Conservation (phyloP, 2,888 invertebrate genomes). For the Diaperis boleti region DNA sequence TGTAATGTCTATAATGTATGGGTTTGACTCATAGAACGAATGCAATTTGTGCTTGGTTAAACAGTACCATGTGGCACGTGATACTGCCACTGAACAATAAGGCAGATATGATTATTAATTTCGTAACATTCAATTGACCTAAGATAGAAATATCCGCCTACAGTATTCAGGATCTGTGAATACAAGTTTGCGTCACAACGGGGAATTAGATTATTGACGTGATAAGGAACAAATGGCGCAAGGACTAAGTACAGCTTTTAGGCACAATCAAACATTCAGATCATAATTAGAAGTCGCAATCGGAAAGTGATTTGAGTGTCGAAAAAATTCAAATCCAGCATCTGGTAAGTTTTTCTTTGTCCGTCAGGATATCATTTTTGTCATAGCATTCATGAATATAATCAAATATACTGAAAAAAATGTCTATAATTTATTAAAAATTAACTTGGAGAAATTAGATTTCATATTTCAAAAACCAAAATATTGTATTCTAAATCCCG, state of each 20-base stretch:
- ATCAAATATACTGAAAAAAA: too few species aligned
- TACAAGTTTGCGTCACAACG: background rate
- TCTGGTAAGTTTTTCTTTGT: too few species aligned
- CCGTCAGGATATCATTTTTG: too few species aligned
- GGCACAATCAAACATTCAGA: too few species aligned
- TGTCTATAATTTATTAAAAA: too few species aligned
- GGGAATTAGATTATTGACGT: background rate
- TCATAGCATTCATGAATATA: too few species aligned
- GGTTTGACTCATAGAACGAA: constrained; percentile 5
- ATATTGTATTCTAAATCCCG: too few species aligned
- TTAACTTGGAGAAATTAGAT: too few species aligned
- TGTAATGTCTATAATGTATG: constrained; percentile 5
- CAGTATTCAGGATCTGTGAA: constrained; percentile 6
- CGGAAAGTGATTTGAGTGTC: too few species aligned
- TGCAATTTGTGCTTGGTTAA: constrained; percentile 6
- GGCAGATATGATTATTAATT: constrained; percentile 32
- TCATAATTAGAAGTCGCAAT: too few species aligned
- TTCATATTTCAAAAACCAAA: too few species aligned
- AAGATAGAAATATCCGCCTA: constrained; percentile 24
- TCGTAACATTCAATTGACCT: constrained; percentile 7
- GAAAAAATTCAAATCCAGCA: too few species aligned
- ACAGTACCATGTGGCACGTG: constrained; percentile 2
- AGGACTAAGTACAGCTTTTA: background rate
- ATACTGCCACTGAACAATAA: constrained; percentile 37
- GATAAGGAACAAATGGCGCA: background rate